Base-by-base conservation (phyloP, 2,888 invertebrate genomes). In the Molanna angustata region DNA sequence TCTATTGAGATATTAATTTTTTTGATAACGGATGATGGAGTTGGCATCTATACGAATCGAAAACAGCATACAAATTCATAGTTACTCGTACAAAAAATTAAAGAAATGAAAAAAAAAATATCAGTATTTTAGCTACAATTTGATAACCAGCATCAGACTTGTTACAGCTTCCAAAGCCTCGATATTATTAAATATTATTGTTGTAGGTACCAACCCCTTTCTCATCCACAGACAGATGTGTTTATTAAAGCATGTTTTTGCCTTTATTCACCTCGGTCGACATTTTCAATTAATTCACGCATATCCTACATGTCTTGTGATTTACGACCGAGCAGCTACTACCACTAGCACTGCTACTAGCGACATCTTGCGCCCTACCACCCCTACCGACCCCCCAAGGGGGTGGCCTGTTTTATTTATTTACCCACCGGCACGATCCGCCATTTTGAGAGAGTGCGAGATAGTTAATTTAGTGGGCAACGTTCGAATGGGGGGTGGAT, bases 381-480 rank as follows among this genome's bases (percentile, higher is more conserved):
- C 35, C 40, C 22, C 42, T 21, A 13, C 13, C 42, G 42, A 35
- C 39, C 37, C 35, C 33, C 35, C 11, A 9, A 4, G 35, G 46
- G 43, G 46, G 46, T 16, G 40, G 18, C 47, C 33, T 54, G 51
- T 44, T 57, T 57, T 49, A 55, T 55, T 57, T 57, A 54, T 57
- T 49, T 52, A 51, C 41, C 52, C 52, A 20, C 52, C 40, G 40
- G 52, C 52, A 21, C 45, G 41, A 42, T 49, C 52, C 47, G 54
- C 50, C 53, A 49, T 49, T 58, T 58, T 58, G 58, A 58, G 52
- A 58, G 55, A 58, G 50, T 55, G 52, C 52, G 46, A 50, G 49
- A 32, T 42, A 58, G 58, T 58, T 58, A 58, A 58, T 58, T 55
- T 55, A 53, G 55, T 50, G 52, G 55, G 58, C 47, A 52, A 52